Evolutionary conservation across 2,888 invertebrate species (phyloP).

Genomic region (Deroplatys truncata): DNA sequence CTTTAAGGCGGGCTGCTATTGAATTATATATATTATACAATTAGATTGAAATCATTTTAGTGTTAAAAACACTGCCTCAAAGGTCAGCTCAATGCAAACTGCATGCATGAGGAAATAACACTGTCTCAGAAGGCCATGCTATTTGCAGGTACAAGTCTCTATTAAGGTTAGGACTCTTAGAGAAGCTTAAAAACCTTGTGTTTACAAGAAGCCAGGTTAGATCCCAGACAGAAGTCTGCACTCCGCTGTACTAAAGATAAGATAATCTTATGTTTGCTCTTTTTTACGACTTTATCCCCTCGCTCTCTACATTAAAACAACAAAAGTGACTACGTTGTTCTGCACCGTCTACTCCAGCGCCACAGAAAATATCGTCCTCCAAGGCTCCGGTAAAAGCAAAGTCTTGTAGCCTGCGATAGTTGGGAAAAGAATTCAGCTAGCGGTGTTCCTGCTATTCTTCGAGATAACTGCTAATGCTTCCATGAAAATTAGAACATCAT

Average conservation of each 20-base stretch:
- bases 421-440: neutral
- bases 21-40: no score
- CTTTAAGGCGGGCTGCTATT: no score
- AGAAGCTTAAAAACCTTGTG: neutral
- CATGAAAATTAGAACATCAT: neutral
- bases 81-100: no score
- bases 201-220: neutral
- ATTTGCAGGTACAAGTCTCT: neutral
- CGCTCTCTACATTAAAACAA: neutral
- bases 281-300: neutral
- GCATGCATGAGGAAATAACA: no score
- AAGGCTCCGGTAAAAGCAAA: neutral
- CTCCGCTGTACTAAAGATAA: neutral
- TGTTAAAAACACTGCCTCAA: no score
- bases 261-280: neutral
- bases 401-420: neutral
- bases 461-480: neutral
- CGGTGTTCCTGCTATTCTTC: neutral
- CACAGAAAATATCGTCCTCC: neutral
- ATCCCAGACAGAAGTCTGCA: neutral
- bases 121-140: no score
- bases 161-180: neutral
- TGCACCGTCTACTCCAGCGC: neutral
- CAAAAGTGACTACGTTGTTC: neutral
- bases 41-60: no score